A percentile compares a stretch with the other conserved stretches of the same genome.
These are phyloP conservation scores for Mystacornis crossleyi DNA, from an alignment of 2,113 vertebrate genomes.

Conservation along the genomic window DNA sequence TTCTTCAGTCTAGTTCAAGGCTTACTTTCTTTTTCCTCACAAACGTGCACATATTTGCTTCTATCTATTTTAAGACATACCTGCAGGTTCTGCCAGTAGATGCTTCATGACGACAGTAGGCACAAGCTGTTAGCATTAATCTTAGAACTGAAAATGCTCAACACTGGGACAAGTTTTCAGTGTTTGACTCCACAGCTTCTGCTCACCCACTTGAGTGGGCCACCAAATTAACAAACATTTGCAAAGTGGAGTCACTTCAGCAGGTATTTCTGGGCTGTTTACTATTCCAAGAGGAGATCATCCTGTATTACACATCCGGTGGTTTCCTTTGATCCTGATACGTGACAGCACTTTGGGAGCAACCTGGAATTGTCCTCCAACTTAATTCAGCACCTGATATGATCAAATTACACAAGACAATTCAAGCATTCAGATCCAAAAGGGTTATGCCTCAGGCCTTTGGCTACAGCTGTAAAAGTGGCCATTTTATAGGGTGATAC, in stretches of 20 bases:
- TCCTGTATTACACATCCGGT: background rate
- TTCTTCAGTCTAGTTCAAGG: background rate
- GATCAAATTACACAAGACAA: background rate
- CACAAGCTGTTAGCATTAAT: background rate
- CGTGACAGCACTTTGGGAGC: fast-evolving
- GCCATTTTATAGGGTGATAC: background rate
- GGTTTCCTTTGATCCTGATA: background rate
- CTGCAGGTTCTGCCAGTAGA: background rate
- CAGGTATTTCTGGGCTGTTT: background rate
- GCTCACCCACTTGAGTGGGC: background rate
- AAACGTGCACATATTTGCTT: background rate
- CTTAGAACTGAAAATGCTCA: background rate
- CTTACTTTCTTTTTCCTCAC: background rate
- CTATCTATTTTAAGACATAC: background rate
- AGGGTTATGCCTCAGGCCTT: background rate
- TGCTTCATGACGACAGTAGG: background rate
- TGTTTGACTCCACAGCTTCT: background rate
- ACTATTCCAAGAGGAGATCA: background rate
- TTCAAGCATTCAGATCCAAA: background rate
- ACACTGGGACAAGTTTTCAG: background rate
- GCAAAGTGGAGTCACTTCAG: background rate
- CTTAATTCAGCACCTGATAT: background rate
- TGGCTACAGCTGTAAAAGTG: background rate
- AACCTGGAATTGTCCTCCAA: background rate
- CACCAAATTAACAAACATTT: background rate